Evolutionary conservation across 2,888 invertebrate genomes (phyloP).

Genomic region (Gonocerus acuteangulatus): DNA sequence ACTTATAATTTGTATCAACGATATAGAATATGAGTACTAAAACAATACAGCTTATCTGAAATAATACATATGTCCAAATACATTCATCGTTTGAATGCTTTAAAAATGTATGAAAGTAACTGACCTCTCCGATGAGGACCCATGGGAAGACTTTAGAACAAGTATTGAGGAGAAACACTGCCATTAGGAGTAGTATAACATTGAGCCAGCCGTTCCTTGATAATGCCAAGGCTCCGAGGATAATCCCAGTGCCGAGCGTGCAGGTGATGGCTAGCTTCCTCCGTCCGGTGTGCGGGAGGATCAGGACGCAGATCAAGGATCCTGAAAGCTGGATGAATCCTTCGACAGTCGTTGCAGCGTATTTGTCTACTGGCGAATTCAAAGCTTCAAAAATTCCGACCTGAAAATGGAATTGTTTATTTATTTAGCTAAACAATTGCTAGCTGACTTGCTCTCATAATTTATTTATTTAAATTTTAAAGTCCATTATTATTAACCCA

Average conservation of each 20-base stretch:
- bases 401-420: conserved; percentile 24
- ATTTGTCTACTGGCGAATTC: conserved; percentile 66
- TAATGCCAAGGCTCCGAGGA: conserved; percentile 54
- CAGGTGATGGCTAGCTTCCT: conserved; percentile 24
- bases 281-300: conserved; percentile 49
- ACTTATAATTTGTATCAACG: too few relatives aligned
- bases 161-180: conserved; percentile 62
- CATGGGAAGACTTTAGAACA: conserved; percentile 67
- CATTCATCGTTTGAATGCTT: too few relatives aligned
- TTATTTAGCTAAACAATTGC: neutral
- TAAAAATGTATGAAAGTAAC: too few relatives aligned
- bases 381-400: conserved; percentile 64
- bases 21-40: too few relatives aligned
- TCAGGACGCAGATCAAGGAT: conserved; percentile 55
- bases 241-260: conserved; percentile 53
- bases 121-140: conserved; percentile 75
- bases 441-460: neutral
- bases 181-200: conserved; percentile 54
- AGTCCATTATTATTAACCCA: too few relatives aligned
- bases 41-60: too few relatives aligned
- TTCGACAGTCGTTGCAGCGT: conserved; percentile 64
- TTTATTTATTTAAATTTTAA: too few relatives aligned
- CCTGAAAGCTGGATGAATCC: conserved; percentile 61
- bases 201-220: conserved; percentile 55
- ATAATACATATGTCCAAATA: too few relatives aligned